Evolutionary conservation across 2,888 invertebrate genomes (phyloP), one percentile per base, ranked within the genome.

Genomic region (Aphidoletes aphidimyza): DNA sequence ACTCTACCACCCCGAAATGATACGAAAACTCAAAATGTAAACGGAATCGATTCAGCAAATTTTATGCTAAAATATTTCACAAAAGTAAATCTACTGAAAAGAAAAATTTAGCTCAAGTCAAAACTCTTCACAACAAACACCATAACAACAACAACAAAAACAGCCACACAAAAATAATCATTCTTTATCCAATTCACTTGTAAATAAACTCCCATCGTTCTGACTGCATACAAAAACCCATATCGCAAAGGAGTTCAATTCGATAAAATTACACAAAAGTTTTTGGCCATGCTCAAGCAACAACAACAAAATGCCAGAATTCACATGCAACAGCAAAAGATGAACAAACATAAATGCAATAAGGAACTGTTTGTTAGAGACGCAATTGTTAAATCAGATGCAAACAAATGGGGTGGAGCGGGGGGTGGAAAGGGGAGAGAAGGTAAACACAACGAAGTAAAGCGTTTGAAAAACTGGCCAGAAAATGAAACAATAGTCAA

Each of bases 401-500:
- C 69, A 17, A 69, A 42, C 6, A 9, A 42, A n/a, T n/a, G n/a
- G n/a, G n/a, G n/a, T n/a, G n/a, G n/a, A n/a, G n/a, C n/a, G n/a
- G n/a, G n/a, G n/a, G n/a, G n/a, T n/a, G n/a, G n/a, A n/a, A n/a
- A n/a, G n/a, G n/a, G n/a, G n/a, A n/a, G n/a, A n/a, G 3, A 54
- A 54, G 2, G 22, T 22, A 22, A 22, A n/a, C n/a, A 22, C 6
- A 54, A 54, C 3, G 54, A 3, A n/a, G 22, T 19, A 11, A n/a
- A 69, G 30, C 34, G 69, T 30, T 30, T 30, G 30, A 69, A 30
- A 30, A 0, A 69, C 30, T 69, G 34, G 14, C 30, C 69, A 69
- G 69, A 30, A 69, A 54, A 54, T 22, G n/a, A 22, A 69, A 69
- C 69, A 69, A 69, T 69, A 69, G 69, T 69, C 69, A 69, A 69